Conservation (phyloP, 2,888 invertebrate species). For the Fragum sueziense region DNA sequence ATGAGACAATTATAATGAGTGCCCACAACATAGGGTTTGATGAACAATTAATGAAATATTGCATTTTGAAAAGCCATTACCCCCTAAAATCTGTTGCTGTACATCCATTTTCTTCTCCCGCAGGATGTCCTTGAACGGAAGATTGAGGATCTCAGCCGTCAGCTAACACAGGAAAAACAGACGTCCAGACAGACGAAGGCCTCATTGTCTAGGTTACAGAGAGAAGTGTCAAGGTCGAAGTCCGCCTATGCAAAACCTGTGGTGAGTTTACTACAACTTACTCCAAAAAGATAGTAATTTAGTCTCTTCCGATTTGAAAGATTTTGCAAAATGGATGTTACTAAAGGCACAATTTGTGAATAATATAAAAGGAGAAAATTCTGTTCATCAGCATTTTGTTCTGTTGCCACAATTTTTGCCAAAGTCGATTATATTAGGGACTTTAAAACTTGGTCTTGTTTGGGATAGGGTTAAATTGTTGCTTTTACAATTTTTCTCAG, state of each 20-base stretch:
- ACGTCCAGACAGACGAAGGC: constrained; percentile 67
- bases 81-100: no score
- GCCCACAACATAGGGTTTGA: no score
- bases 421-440: no score
- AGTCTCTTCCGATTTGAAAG: not conserved
- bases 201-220: constrained; percentile 70
- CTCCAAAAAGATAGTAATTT: no score
- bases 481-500: not conserved
- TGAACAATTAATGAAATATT: no score
- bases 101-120: no score
- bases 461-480: not conserved
- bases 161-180: constrained; percentile 73
- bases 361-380: not conserved
- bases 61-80: no score
- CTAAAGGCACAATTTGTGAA: not conserved
- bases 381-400: not conserved
- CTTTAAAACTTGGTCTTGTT: not conserved
- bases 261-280: constrained; percentile 37
- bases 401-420: not conserved
- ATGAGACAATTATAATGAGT: no score
- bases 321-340: not conserved
- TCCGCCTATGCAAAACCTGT: constrained; percentile 50
- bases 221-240: constrained; percentile 67
- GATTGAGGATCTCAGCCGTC: constrained; percentile 73
- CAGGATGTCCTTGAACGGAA: constrained; percentile 72